phyloP scores from a whole-genome alignment of 2,888 invertebrate species.

The Cheilosia vulpina region DNA sequence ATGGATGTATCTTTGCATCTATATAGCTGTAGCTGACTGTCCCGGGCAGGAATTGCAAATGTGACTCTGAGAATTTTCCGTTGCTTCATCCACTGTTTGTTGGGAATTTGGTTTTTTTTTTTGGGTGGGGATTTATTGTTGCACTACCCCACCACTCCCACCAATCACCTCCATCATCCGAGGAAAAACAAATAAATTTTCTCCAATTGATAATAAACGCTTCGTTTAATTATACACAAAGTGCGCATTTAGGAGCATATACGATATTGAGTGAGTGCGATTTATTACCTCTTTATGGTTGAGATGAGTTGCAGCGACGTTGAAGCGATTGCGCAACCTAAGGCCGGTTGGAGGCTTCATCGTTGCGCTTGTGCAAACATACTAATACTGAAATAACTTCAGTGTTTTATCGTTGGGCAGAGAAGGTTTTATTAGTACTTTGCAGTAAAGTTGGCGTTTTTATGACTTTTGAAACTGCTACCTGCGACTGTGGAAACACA shows the following conservation, averaged over 20 bases:
- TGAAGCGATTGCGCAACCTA: conserved; percentile 33
- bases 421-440: conserved; percentile 29
- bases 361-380: conserved; percentile 30
- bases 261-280: conserved; percentile 37
- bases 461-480: conserved; percentile 3
- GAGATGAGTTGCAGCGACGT: conserved; percentile 2
- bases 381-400: conserved; percentile 7
- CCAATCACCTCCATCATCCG: background rate
- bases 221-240: conserved; percentile 35
- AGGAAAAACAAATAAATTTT: conserved; percentile 42
- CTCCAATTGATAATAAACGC: conserved; percentile 54
- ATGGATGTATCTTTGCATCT: conserved; percentile 45
- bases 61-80: conserved; percentile 67
- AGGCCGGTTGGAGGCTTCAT: background rate
- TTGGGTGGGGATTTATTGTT: background rate
- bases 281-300: conserved; percentile 40
- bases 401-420: background rate
- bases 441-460: conserved; percentile 22
- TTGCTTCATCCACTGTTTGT: conserved; percentile 11
- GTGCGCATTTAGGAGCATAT: conserved; percentile 4
- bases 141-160: background rate
- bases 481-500: no score
- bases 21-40: conserved; percentile 42
- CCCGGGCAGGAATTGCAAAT: conserved; percentile 65
- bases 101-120: conserved; percentile 5